These are phyloP conservation scores for Hesperophylax magnus DNA, from an alignment of 1,140 invertebrate genomes.

Conservation along the genomic window DNA sequence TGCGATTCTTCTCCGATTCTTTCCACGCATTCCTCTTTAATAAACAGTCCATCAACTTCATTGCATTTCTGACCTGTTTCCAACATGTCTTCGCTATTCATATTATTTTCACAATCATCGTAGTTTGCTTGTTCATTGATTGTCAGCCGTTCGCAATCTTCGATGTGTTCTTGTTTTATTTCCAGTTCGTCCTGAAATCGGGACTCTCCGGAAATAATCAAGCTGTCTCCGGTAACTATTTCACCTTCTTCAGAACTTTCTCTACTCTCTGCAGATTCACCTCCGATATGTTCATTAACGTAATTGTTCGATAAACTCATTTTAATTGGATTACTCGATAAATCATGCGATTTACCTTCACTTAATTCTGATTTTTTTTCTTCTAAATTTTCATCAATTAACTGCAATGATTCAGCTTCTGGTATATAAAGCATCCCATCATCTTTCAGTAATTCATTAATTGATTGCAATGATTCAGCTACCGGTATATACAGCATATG, in stretches of 20 bases:
- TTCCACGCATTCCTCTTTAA: conserved; percentile 5
- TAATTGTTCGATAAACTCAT: background rate
- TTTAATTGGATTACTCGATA: background rate
- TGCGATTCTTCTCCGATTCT: background rate
- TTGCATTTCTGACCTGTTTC: conserved; percentile 2
- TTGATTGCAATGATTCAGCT: no score
- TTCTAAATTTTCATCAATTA: background rate
- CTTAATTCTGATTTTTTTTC: background rate
- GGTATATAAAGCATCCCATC: no score
- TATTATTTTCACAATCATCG: background rate
- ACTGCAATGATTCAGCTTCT: background rate
- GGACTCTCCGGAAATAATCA: background rate
- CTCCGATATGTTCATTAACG: background rate
- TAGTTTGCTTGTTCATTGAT: background rate
- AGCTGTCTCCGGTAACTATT: background rate
- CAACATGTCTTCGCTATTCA: background rate
- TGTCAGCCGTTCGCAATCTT: conserved; percentile 16
- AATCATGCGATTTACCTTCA: background rate
- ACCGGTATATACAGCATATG: no score
- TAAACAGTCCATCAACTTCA: background rate
- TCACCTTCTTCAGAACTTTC: background rate
- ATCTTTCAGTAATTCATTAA: no score
- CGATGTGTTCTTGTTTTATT: conserved; percentile 2
- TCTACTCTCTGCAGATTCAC: background rate
- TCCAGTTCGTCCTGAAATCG: no score